Evolutionary conservation across 2,113 vertebrate species (phyloP).

Genomic region (Beaufortia kweichowensis): DNA sequence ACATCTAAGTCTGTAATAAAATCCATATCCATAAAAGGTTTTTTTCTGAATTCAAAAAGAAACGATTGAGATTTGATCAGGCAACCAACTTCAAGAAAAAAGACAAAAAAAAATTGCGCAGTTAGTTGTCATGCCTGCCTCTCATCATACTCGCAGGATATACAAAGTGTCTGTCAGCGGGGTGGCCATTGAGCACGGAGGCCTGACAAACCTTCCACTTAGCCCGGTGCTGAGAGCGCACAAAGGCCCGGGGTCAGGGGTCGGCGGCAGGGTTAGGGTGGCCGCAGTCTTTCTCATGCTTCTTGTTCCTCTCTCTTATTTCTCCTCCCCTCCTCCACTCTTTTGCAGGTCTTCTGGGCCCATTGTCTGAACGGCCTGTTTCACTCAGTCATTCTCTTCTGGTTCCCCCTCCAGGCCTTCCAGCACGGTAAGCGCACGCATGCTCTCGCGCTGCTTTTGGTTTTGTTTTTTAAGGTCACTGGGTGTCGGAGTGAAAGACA

Average conservation of each 20-base stretch:
- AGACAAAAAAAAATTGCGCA: conserved; percentile 9
- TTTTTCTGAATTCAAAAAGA: conserved; percentile 59
- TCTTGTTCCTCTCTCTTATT: conserved; percentile 67
- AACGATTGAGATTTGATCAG: conserved; percentile 58
- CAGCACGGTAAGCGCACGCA: conserved; percentile 88
- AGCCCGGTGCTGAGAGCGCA: conserved; percentile 83
- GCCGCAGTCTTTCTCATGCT: conserved; percentile 85
- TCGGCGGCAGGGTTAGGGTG: conserved; percentile 84
- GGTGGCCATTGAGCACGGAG: conserved; percentile 81
- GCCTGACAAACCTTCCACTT: conserved; percentile 90
- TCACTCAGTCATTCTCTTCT: conserved; percentile 99
- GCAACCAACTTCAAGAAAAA: conserved; percentile 40
- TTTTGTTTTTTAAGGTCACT: background rate
- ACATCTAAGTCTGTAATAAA: conserved; percentile 61
- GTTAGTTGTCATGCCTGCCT: conserved; percentile 7
- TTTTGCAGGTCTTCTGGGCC: conserved; percentile 97
- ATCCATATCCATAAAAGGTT: conserved; percentile 44
- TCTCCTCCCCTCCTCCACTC: conserved; percentile 56
- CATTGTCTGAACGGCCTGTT: conserved; percentile 99
- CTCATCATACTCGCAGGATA: conserved; percentile 73
- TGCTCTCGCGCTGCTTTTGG: conserved; percentile 48
- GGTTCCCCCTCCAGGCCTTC: conserved; percentile 98
- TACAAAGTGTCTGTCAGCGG: conserved; percentile 93
- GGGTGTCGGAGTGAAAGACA: conserved; percentile 14
- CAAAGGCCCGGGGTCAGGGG: conserved; percentile 89